phyloP scores from a whole-genome alignment of 2,888 invertebrate genomes.

The Nymphalis c-album region DNA sequence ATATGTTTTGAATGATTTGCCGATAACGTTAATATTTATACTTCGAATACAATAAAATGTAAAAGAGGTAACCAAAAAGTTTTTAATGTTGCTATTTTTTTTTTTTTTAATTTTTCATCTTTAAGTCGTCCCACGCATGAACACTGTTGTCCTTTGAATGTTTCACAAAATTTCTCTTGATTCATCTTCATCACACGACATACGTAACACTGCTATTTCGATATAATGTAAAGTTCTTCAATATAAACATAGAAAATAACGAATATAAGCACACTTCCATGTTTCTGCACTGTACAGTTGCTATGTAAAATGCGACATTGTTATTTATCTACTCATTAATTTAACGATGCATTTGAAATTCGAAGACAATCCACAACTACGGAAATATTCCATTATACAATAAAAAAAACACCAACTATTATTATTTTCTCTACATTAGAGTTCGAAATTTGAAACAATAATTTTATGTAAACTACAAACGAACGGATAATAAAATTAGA shows the following conservation, averaged over 20 bases:
- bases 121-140: slow-evolving; percentile 54
- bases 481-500: too few species aligned
- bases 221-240: slow-evolving; percentile 52
- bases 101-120: slow-evolving; percentile 30
- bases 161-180: slow-evolving; percentile 45
- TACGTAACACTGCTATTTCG: slow-evolving; percentile 53
- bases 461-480: too few species aligned
- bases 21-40: slow-evolving; percentile 42
- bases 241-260: slow-evolving; percentile 79
- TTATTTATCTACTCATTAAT: neutral
- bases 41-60: slow-evolving; percentile 45
- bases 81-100: slow-evolving; percentile 41
- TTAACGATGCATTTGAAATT: neutral
- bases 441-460: too few species aligned
- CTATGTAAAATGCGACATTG: slow-evolving; percentile 38
- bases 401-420: too few species aligned
- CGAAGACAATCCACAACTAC: too few species aligned
- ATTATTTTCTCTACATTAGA: too few species aligned
- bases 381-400: too few species aligned
- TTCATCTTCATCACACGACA: slow-evolving; percentile 43
- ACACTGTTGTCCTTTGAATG: slow-evolving; percentile 26
- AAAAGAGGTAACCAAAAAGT: slow-evolving; percentile 43
- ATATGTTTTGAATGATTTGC: slow-evolving; percentile 69
- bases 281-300: slow-evolving; percentile 62
- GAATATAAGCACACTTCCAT: slow-evolving; percentile 59